These are phyloP conservation scores for Sarcophaga carnaria DNA, from an alignment of 2,888 invertebrate species.

Conservation along the genomic window DNA sequence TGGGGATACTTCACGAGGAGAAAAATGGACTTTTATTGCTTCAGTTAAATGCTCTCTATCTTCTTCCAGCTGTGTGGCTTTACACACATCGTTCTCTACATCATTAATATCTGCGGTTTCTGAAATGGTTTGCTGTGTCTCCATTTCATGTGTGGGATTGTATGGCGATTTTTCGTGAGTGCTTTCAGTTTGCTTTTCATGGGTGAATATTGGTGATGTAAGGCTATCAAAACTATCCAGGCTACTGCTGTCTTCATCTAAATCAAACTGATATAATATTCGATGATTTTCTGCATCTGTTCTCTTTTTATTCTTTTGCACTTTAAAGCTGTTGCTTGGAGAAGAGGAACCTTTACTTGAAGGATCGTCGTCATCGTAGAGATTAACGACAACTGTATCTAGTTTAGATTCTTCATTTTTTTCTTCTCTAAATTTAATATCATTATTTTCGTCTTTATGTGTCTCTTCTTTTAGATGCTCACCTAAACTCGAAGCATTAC, in stretches of 20 bases:
- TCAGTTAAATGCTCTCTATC: not conserved
- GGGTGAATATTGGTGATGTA: not conserved
- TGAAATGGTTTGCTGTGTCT: slow-evolving; percentile 21
- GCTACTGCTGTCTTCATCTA: slow-evolving; percentile 64
- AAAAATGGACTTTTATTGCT: not conserved
- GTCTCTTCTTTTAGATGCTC: not conserved
- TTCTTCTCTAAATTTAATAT: not conserved
- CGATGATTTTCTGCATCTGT: slow-evolving; percentile 52
- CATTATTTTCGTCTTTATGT: not conserved
- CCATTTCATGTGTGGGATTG: slow-evolving; percentile 20
- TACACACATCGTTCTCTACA: not conserved
- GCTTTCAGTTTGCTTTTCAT: not conserved
- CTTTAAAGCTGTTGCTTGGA: slow-evolving; percentile 8
- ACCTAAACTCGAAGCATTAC: too few species aligned
- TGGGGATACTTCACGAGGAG: not conserved
- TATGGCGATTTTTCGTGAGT: not conserved
- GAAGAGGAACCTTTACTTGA: not conserved
- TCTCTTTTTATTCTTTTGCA: slow-evolving; percentile 28
- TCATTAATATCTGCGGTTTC: slow-evolving; percentile 20
- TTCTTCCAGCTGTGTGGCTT: not conserved
- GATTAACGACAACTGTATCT: not conserved
- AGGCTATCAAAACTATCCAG: slow-evolving; percentile 42
- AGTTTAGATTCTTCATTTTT: not conserved
- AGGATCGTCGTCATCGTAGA: not conserved
- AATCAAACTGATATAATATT: slow-evolving; percentile 64